A percentile compares a stretch with the other conserved stretches of the same genome.
Conservation (phyloP, 2,113 vertebrate species). For the Ictalurus furcatus region DNA sequence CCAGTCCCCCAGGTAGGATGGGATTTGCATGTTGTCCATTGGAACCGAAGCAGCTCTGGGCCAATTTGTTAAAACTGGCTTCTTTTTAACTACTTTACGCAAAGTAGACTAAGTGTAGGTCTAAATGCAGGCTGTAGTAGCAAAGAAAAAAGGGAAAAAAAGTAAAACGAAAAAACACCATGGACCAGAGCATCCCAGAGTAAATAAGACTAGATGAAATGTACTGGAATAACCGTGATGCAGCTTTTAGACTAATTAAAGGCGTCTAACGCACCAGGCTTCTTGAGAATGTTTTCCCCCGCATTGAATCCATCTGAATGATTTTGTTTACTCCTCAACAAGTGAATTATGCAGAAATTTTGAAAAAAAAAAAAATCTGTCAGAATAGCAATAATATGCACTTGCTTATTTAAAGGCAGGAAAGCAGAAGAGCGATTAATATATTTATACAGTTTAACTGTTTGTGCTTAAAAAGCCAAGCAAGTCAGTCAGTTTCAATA, state of each 20-base stretch:
- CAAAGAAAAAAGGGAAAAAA: not conserved
- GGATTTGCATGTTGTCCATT: not conserved
- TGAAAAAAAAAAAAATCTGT: not conserved
- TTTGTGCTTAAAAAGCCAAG: not conserved
- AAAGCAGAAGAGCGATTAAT: not conserved
- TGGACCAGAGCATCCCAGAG: not conserved
- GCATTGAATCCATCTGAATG: not conserved
- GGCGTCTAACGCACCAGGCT: not conserved
- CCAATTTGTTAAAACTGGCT: not conserved
- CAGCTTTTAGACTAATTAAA: not conserved
- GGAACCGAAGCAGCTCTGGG: not conserved
- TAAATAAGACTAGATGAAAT: not conserved
- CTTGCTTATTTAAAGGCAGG: not conserved
- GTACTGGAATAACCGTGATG: not conserved
- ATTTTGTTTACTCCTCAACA: not conserved
- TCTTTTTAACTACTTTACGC: not conserved
- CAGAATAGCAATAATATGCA: not conserved
- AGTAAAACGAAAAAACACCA: not conserved
- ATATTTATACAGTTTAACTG: not conserved
- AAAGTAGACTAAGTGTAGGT: not conserved
- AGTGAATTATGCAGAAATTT: not conserved
- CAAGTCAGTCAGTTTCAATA: not conserved
- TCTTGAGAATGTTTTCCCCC: not conserved
- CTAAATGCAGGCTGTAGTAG: not conserved
- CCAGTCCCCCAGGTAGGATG: not conserved